A percentile compares a stretch with the other conserved stretches of the same genome.
phyloP scores from a whole-genome alignment of 1,140 invertebrate genomes.

The Lordiphosa stackelbergi region DNA sequence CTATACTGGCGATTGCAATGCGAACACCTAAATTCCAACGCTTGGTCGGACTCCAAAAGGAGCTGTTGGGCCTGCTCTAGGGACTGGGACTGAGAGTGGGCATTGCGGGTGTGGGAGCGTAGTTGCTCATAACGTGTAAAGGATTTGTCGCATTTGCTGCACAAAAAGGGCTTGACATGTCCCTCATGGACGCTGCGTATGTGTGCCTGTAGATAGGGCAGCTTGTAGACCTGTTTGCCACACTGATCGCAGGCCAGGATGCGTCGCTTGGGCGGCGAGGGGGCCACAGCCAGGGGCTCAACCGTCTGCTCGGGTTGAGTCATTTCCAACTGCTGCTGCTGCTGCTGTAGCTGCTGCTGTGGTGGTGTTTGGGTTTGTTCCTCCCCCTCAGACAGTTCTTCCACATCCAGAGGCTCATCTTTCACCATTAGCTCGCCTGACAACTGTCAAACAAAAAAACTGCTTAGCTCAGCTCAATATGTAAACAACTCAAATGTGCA shows the following conservation, averaged over 20 bases:
- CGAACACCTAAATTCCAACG: constrained; percentile 46
- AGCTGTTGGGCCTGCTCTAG: constrained; percentile 5
- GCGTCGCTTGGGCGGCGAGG: constrained; percentile 6
- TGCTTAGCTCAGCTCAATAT: too few relatives aligned
- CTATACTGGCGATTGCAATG: constrained; percentile 59
- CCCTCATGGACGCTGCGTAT: constrained; percentile 68
- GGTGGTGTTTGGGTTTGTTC: not conserved
- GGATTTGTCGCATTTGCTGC: constrained; percentile 50
- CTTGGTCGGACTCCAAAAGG: constrained; percentile 27
- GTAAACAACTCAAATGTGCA: too few relatives aligned
- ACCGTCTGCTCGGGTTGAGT: not conserved
- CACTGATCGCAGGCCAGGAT: constrained; percentile 55
- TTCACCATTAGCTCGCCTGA: constrained; percentile 27
- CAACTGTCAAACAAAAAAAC: constrained; percentile 13
- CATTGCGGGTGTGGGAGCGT: constrained; percentile 56
- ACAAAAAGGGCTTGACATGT: constrained; percentile 62
- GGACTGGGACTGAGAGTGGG: constrained; percentile 31
- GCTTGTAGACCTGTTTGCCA: constrained; percentile 68
- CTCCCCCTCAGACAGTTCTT: constrained; percentile 4
- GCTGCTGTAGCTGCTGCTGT: not conserved
- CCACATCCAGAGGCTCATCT: constrained; percentile 41
- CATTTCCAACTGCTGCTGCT: constrained; percentile 17
- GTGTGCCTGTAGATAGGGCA: constrained; percentile 67
- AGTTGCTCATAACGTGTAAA: constrained; percentile 70
- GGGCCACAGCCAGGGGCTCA: not conserved